Conservation (phyloP, 2,113 vertebrate species). For the Talpa occidentalis region DNA sequence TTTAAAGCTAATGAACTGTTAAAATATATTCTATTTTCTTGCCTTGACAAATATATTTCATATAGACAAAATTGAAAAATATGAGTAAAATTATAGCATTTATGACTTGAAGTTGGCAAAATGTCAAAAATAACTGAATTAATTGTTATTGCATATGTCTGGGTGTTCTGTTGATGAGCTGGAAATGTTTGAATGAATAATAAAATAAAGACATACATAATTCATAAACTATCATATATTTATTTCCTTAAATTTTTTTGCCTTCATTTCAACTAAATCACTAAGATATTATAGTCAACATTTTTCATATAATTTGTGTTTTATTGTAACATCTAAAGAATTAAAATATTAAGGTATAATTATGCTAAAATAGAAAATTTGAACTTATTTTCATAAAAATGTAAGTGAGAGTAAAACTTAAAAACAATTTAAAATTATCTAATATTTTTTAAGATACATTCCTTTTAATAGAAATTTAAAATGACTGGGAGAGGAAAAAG, state of each 20-base stretch:
- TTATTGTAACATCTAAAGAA: conserved; percentile 2
- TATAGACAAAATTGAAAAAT: conserved; percentile 61
- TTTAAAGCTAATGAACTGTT: conserved; percentile 74
- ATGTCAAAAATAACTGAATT: conserved; percentile 68
- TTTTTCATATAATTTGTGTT: conserved; percentile 27
- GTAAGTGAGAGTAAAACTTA: background rate
- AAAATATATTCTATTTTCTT: conserved; percentile 66
- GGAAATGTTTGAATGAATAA: conserved; percentile 63
- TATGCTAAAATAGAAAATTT: conserved; percentile 22
- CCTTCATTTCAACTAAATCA: conserved; percentile 50
- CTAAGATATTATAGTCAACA: background rate
- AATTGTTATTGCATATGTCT: conserved; percentile 71
- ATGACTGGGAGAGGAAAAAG: background rate
- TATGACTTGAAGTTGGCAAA: conserved; percentile 68
- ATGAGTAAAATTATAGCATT: conserved; percentile 60
- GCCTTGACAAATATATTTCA: conserved; percentile 66
- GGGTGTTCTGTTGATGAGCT: conserved; percentile 52
- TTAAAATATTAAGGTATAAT: conserved; percentile 55
- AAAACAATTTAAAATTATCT: background rate
- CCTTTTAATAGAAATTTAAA: conserved; percentile 28
- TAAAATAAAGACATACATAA: conserved; percentile 62
- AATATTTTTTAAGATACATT: background rate
- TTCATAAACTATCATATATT: conserved; percentile 52
- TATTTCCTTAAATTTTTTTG: conserved; percentile 21
- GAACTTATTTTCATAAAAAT: conserved; percentile 59